Percentiles rank a stretch among this genome's conserved stretches.
Conservation (phyloP, 2,888 invertebrate species). For the Drosophila acutilabella region DNA sequence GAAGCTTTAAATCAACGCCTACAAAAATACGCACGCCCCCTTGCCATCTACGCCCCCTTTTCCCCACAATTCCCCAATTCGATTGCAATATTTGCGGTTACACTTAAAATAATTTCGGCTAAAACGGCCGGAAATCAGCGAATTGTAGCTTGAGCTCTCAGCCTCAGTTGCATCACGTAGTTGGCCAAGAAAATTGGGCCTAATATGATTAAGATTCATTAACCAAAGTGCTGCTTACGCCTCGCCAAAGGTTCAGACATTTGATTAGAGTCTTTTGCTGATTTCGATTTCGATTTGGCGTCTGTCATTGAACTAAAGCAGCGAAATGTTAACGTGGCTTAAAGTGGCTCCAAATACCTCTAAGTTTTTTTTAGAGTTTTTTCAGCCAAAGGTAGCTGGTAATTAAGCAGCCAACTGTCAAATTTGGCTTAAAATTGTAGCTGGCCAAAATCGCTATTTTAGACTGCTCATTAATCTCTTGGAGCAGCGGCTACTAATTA, state of each 20-base stretch:
- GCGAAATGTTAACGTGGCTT: constrained; percentile 15
- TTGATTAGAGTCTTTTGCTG: constrained; percentile 57
- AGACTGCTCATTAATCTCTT: constrained; percentile 59
- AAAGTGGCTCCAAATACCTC: too few species aligned
- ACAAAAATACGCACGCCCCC: constrained; percentile 17
- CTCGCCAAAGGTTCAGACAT: constrained; percentile 64
- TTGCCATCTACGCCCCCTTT: not conserved
- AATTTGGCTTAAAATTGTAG: constrained; percentile 1
- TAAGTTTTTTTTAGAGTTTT: too few species aligned
- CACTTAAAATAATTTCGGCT: constrained; percentile 51
- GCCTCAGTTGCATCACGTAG: constrained; percentile 33
- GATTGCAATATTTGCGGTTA: constrained; percentile 58
- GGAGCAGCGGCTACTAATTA: constrained; percentile 58
- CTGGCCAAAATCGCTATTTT: constrained; percentile 1
- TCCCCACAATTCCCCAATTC: not conserved
- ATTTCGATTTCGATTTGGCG: constrained; percentile 13
- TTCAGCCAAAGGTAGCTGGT: not conserved
- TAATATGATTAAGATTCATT: constrained; percentile 78
- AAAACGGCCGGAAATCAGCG: constrained; percentile 32
- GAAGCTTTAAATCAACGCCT: constrained; percentile 47
- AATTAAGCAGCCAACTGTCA: constrained; percentile 24
- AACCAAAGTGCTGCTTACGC: constrained; percentile 37
- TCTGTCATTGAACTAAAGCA: constrained; percentile 63
- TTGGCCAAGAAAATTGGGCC: constrained; percentile 56
- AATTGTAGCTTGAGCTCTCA: not conserved